Evolutionary conservation across 2,888 invertebrate species (phyloP).

Genomic region (Drosophila kokeensis): DNA sequence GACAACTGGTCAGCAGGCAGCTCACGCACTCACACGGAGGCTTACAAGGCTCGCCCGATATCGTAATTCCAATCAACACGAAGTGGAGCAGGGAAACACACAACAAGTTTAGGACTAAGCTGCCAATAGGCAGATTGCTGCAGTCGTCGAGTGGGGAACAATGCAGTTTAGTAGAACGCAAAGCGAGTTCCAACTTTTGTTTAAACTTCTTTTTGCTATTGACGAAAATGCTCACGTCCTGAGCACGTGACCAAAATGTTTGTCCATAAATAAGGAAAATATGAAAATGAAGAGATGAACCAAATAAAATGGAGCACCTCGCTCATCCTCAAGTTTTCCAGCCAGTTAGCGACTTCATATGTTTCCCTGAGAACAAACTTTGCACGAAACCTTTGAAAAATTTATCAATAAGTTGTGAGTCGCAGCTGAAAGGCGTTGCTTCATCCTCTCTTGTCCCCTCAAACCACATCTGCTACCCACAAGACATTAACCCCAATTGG

Average conservation of each 20-base stretch:
- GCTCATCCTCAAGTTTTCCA: conserved; percentile 35
- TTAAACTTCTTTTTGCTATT: conserved; percentile 48
- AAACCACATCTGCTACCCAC: conserved; percentile 20
- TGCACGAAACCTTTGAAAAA: conserved; percentile 70
- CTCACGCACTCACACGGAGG: conserved; percentile 46
- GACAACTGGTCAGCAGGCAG: conserved; percentile 31
- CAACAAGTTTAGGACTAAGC: conserved; percentile 31
- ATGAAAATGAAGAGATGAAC: conserved; percentile 71
- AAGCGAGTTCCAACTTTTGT: conserved; percentile 11
- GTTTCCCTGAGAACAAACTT: conserved; percentile 42
- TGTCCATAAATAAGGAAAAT: conserved; percentile 70
- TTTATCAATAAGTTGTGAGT: conserved; percentile 66
- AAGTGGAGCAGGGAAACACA: conserved; percentile 7
- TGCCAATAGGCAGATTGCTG: conserved; percentile 26
- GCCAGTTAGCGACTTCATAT: conserved; percentile 68
- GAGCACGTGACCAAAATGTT: conserved; percentile 73
- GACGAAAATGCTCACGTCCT: conserved; percentile 73
- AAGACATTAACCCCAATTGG: conserved; percentile 80
- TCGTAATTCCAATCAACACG: conserved; percentile 49
- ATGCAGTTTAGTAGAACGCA: conserved; percentile 50
- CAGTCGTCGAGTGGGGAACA: conserved; percentile 34
- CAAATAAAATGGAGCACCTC: conserved; percentile 36
- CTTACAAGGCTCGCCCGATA: conserved; percentile 45
- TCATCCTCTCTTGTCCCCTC: not conserved
- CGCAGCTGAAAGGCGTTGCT: conserved; percentile 36